Evolutionary conservation across 1,140 invertebrate species (phyloP), one percentile per base, ranked within the genome.

Genomic region (Drosophila nikananu): DNA sequence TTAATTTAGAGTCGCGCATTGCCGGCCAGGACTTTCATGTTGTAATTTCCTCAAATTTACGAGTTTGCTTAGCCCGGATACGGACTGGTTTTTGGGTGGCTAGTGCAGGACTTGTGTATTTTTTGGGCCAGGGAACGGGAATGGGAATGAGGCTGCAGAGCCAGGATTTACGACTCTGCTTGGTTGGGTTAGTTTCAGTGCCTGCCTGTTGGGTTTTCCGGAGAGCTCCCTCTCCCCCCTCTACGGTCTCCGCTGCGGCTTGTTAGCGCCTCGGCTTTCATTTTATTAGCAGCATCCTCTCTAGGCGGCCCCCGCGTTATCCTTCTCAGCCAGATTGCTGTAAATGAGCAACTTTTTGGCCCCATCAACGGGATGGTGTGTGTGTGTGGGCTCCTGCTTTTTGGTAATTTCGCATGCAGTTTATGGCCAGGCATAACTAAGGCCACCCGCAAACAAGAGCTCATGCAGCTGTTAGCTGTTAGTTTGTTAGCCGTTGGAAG

Each of bases 11-110:
- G 67, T 66, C 84, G 86, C 77, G 81, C 65, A 57, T 61, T 71
- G 49, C 77, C 54, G 55, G 60, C 58, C 52, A 58, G 64, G 78
- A 89, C 81, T 90, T 79, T 84, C 86, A 79, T 84, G 84, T 90
- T 89, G 84, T 89, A 89, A 89, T 89, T 89, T 89, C 81, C 81
- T 60, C 52, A 76, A 89, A 89, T 89, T 89, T 89, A 89, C 84
- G 84, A 89, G 81, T 81, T 84, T 84, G 78, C 74, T 89, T 81
- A 74, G 79, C 62, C 59, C 44, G 67, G 67, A 63, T 65, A 30
- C 58, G 74, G 76, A 58, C 58, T 62, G 61, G 55, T 39, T 23
- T 17, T 23, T 17, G 52, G 52, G 35, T 49, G 54, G 39, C 55
- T 44, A 59, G 41, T 57, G 30, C 42, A 61, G 70, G 51, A 37